A percentile compares a stretch with the other conserved stretches of the same genome.
Evolutionary conservation across 2,888 invertebrate species (phyloP).

Genomic region (Cataglyphis rosenhaueri): DNA sequence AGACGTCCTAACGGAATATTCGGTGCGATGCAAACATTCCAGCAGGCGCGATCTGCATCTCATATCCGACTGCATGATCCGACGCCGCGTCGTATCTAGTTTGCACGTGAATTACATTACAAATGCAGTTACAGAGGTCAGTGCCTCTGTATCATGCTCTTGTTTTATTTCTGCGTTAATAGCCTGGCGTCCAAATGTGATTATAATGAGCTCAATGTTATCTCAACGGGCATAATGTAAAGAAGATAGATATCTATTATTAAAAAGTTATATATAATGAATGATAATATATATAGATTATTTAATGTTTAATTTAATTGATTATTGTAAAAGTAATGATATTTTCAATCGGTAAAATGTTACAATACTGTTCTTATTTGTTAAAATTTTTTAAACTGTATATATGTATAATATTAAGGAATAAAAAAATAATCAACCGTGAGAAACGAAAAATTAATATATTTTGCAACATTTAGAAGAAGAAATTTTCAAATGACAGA

Average conservation of each 20-base stretch:
- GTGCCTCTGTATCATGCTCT: slow-evolving; percentile 20
- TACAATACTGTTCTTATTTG: background rate
- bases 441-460: background rate
- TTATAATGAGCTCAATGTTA: slow-evolving; percentile 24
- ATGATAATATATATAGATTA: background rate
- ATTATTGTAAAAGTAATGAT: slow-evolving; percentile 33
- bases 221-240: background rate
- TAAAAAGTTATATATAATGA: background rate
- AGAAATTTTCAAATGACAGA: background rate
- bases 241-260: slow-evolving; percentile 20
- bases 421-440: background rate
- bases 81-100: slow-evolving; percentile 50
- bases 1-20: slow-evolving; percentile 52
- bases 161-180: slow-evolving; percentile 47
- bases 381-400: background rate
- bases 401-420: background rate
- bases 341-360: slow-evolving; percentile 1
- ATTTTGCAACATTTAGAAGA: background rate
- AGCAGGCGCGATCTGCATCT: slow-evolving; percentile 58
- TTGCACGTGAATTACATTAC: slow-evolving; percentile 61
- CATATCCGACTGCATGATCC: slow-evolving; percentile 54
- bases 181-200: slow-evolving; percentile 19
- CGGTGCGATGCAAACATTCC: slow-evolving; percentile 54
- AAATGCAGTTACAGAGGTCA: slow-evolving; percentile 53
- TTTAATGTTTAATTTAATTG: slow-evolving; percentile 8